Base-by-base conservation (phyloP, 2,113 vertebrate genomes). In the Arvicanthis niloticus region DNA sequence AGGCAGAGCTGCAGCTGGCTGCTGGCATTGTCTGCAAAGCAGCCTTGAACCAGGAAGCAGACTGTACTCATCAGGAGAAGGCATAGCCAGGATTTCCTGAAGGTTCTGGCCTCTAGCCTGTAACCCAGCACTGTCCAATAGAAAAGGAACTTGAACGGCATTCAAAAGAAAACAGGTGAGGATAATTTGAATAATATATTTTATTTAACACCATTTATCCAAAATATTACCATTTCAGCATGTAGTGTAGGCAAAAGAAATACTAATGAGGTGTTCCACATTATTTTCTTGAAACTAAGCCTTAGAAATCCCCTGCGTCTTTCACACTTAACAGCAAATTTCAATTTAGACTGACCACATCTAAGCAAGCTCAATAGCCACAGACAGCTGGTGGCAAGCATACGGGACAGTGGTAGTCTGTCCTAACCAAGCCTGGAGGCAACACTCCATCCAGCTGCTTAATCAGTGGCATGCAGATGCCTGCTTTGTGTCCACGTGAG, bases 31-130 rank as follows among this genome's bases (percentile, higher is more conserved):
- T 95, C 86, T 96, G 89, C 72, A 97, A 88, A 76, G 58, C 68
- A 70, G 93, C 72, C 77, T 91, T 96, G 93, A 97, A 95, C 87
- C 68, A 94, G 94, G 94, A 97, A 97, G 93, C 56, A 93, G 82
- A 72, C 91, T 97, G 86, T 93, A 88, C 96, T 95, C 94, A 56
- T 97, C 90, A 92, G 87, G 82, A 93, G 78, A 89, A 92, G 82
- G 91, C 88, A 95, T 26, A 89, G 95, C 84, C 95, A 94, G 94
- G 93, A 96, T 97, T 97, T 98, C 96, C 96, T 97, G 94, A 96
- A 97, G 96, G 42, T 96, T 94, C 96, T 97, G 95, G 97, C 95
- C 95, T 96, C 94, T 91, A 93, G 96, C 94, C 91, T 96, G 73
- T 88, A 96, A 95, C 82, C 72, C 6, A 26, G 96, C 62, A 62